Evolutionary conservation across 2,797 vertebrate species (phyloP), one percentile per base, ranked within the genome.

Genomic region (Chiloscyllium punctatum): DNA sequence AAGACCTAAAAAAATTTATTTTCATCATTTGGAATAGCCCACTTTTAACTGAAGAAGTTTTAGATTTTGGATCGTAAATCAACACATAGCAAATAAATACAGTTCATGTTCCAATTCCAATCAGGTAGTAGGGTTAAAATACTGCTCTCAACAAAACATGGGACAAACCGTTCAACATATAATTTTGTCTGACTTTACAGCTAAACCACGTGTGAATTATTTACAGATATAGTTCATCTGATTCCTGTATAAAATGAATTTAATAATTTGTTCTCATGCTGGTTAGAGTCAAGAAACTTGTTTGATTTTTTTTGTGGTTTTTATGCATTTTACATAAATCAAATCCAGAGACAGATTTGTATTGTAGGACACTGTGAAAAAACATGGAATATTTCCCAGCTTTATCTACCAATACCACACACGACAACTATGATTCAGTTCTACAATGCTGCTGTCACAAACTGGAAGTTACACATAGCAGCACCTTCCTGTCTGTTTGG

Each of bases 401-500:
- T 96, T 96, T 97, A 97, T 97, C 97, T 96, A 88, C 96, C 18
- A 8, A 96, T 96, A 97, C 97, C 96, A 96, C 3, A 0, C 96
- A 95, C 13, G 86, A 91, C 57, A 48, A 16, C 57, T 1, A 2
- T 96, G 96, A 96, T 86, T 96, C 95, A 77, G 15, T 66, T 77
- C 94, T 77, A 57, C 71, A 77, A 27, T 77, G 53, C 96, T 96
- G 96, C 95, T 0, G 0, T 96, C 42, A 96, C 79, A 95, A 77
- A 95, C 96, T 96, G 96, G 96, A 96, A 96, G 79, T 96, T 96
- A 96, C 96, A 97, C 96, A 96, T 97, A 96, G 95, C 96, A 96
- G 96, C 96, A 79, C 96, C 96, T 96, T 97, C 96, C 96, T 96
- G 96, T 96, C 96, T 96, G 96, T 96, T 66, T 95, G 96, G 96